Base-by-base conservation (phyloP, 92 coral and sea anemone species). In the Epizoanthus fatuus region DNA sequence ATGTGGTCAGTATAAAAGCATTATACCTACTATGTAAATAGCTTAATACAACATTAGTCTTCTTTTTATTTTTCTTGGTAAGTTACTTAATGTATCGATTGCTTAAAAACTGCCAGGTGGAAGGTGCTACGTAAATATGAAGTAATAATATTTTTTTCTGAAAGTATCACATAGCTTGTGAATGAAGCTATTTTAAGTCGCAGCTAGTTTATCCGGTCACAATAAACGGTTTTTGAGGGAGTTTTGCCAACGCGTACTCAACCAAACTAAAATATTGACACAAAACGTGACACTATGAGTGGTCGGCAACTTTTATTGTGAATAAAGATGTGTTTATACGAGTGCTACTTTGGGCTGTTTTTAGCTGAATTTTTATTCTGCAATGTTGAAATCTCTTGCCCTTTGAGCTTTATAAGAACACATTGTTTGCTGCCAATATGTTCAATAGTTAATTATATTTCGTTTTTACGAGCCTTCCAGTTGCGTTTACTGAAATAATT, bases 191-290 rank as follows among this genome's bases (percentile, higher is more conserved):
- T 45, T n/a, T 42, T 17, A 69, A 47, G 75, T 17, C n/a, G 57
- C 49, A 13, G 9, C 3, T 70, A 42, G 37, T 40, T 69, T 70
- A 70, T 2, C 15, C 8, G 11, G 17, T 42, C 32, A 42, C 35
- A 77, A 19, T 59, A 47, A 38, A 68, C 42, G 81, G 69, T 16
- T 59, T 74, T 47, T 76, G 47, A 22, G 55, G 63, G 29, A 19
- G 37, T 12, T 60, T 77, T 60, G 57, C 55, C 57, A 42, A 12
- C 54, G 70, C 11, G 44, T 77, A 39, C 68, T 58, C n/a, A 76
- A 56, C 81, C 55, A 76, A 76, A 62, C 57, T 39, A 63, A 39
- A 75, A 58, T 77, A 69, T 77, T 77, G 82, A 77, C 82, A 77
- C 44, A 77, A 40, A 62, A 77, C 82, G 82, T 77, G 82, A 77